Base-by-base conservation (phyloP, 2,888 invertebrate genomes). In the Ophioninae sp. region DNA sequence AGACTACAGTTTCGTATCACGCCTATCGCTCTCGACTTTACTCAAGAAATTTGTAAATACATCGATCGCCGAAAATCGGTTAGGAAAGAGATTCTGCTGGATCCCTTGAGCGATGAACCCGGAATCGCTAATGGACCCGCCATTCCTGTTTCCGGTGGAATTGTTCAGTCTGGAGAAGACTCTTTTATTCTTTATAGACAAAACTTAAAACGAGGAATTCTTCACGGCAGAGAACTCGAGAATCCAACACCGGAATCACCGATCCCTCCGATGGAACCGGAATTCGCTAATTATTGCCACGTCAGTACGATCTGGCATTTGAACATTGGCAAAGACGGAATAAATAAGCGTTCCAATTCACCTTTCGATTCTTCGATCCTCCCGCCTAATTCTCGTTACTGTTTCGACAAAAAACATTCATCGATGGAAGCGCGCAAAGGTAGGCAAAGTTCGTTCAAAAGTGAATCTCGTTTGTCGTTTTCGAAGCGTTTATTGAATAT, bases 231-330 rank as follows among this genome's bases (percentile, higher is more conserved):
- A 6, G 82, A 86, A 5, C 72, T 88, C 17, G 89, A 90, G 67
- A 81, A 89, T 77, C 88, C 88, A 2, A 74, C 85, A 7, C 50
- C 87, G 57, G 76, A 81, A 1, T 81, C 75, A 0, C 61, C 82
- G 0, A 64, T 82, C n/a, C 88, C 88, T 0, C 30, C 74, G 0
- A 77, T 90, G 57, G 76, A 80, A 2, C 73, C 62, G 13, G 87
- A 88, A 0, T 87, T 76, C 7, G 82, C 76, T 21, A 87, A 86
- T 6, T 89, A 87, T 70, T 83, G 79, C 37, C 20, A 85, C 2
- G n/a, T 90, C 30, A 91, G 90, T 69, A 90, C 90, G 0, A 85
- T 72, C 0, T 90, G 91, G 90, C 90, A 89, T 41, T 61, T 90
- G 65, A 90, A 91, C 76, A 8, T 86, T 0, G 91, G 90, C 0